These are phyloP conservation scores for Gasteruption jaculator DNA, from an alignment of 2,888 invertebrate genomes.

Conservation along the genomic window DNA sequence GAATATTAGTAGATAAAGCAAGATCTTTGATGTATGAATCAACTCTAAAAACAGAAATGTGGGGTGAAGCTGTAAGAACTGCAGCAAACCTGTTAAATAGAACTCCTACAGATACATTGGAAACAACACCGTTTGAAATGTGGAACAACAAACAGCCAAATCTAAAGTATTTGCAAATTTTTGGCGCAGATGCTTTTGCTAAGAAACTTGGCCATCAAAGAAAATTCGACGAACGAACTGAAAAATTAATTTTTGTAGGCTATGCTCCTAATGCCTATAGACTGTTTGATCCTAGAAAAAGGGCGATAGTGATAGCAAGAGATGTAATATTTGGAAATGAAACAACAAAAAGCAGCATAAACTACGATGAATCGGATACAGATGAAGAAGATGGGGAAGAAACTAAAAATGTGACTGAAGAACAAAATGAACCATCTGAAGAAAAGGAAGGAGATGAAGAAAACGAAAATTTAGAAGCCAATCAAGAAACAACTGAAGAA, in stretches of 20 bases:
- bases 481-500: background rate
- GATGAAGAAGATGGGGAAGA: background rate
- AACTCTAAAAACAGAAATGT: constrained; percentile 27
- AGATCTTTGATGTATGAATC: constrained; percentile 29
- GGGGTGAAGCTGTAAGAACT: constrained; percentile 23
- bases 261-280: constrained; percentile 26
- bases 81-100: constrained; percentile 22
- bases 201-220: constrained; percentile 15
- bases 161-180: constrained; percentile 30
- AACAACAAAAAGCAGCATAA: no score
- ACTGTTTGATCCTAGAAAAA: constrained; percentile 25
- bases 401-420: background rate
- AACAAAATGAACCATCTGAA: background rate
- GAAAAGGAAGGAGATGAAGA: background rate
- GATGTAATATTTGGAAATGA: no score
- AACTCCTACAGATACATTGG: constrained; percentile 23
- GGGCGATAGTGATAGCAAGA: constrained; percentile 19
- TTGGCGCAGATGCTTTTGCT: constrained; percentile 24
- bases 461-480: background rate
- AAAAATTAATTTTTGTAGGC: constrained; percentile 27
- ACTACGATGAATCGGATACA: background rate
- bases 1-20: constrained; percentile 9
- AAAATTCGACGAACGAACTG: constrained; percentile 32
- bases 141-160: constrained; percentile 33
- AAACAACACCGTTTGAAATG: constrained; percentile 31